A percentile compares a stretch with the other conserved stretches of the same genome.
Conservation (phyloP, 2,888 invertebrate species). For the Meloe dianella region DNA sequence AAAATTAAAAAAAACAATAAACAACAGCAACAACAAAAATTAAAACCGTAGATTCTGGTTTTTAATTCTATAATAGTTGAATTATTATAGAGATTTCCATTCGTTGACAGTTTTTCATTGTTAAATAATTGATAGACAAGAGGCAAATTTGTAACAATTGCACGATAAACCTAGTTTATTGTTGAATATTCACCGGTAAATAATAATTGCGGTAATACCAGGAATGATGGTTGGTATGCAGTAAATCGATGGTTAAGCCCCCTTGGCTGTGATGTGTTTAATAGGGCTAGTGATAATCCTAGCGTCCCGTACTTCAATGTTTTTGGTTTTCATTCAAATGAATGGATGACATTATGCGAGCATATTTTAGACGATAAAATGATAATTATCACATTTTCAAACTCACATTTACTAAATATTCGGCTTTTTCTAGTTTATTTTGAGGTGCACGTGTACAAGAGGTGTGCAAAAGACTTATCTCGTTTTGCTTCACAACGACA, state of each 20-base stretch:
- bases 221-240: constrained; percentile 35
- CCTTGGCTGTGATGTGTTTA: constrained; percentile 34
- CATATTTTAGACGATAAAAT: constrained; percentile 19
- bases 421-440: constrained; percentile 17
- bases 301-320: constrained; percentile 30
- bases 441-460: constrained; percentile 12
- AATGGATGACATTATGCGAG: constrained; percentile 35
- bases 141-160: constrained; percentile 9
- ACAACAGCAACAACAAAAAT: too few relatives aligned
- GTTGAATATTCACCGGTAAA: constrained; percentile 34
- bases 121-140: constrained; percentile 1
- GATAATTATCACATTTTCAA: constrained; percentile 15
- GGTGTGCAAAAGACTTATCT: neutral
- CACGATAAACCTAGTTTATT: neutral
- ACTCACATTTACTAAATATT: neutral
- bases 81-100: constrained; percentile 10
- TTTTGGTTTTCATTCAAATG: constrained; percentile 38
- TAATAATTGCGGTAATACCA: constrained; percentile 40
- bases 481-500: neutral
- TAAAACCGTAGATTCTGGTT: neutral
- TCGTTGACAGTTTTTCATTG: constrained; percentile 7
- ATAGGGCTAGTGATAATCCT: constrained; percentile 41
- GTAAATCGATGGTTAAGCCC: constrained; percentile 41
- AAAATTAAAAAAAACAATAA: too few relatives aligned
- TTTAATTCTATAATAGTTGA: neutral